These are phyloP conservation scores for Ranitomeya variabilis DNA, from an alignment of 2,113 vertebrate genomes.

Conservation along the genomic window DNA sequence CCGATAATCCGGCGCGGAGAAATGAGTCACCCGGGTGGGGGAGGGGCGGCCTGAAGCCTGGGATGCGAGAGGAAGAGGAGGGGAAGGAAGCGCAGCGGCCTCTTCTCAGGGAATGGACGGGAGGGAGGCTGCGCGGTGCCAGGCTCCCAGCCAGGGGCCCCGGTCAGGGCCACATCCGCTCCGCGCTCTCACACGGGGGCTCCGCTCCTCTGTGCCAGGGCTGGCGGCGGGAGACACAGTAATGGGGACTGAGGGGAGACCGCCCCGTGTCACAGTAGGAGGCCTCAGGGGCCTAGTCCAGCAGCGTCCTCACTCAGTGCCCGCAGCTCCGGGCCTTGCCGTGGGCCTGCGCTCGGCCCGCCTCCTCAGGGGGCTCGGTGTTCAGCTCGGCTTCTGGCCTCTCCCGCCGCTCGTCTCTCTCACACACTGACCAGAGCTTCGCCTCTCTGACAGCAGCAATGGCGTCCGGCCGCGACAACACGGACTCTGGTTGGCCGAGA, in stretches of 20 bases:
- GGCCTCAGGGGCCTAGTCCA: slow-evolving; percentile 42
- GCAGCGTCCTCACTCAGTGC: slow-evolving; percentile 8
- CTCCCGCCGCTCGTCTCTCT: slow-evolving; percentile 32
- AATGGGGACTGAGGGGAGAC: slow-evolving; percentile 9
- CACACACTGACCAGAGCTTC: slow-evolving; percentile 55
- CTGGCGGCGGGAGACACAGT: slow-evolving; percentile 11
- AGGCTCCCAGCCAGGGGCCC: slow-evolving; percentile 11
- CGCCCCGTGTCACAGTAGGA: slow-evolving; percentile 49
- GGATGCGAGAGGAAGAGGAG: not conserved
- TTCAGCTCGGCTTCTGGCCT: not conserved
- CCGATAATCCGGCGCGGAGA: slow-evolving; percentile 38
- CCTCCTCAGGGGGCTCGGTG: slow-evolving; percentile 23
- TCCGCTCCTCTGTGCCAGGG: not conserved
- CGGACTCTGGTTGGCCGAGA: slow-evolving; percentile 30
- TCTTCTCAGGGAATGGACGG: slow-evolving; percentile 53
- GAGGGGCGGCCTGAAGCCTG: not conserved
- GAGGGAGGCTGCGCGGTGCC: slow-evolving; percentile 12
- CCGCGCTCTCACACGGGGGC: not conserved
- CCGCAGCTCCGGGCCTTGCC: not conserved
- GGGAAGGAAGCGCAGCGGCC: slow-evolving; percentile 47
- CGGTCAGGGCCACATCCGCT: not conserved
- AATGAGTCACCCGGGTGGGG: slow-evolving; percentile 41
- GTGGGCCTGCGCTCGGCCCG: not conserved
- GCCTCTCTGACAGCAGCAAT: slow-evolving; percentile 59
- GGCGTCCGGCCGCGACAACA: slow-evolving; percentile 57